Base-by-base conservation (phyloP, 1,140 invertebrate genomes). In the Drosophila bocqueti region DNA sequence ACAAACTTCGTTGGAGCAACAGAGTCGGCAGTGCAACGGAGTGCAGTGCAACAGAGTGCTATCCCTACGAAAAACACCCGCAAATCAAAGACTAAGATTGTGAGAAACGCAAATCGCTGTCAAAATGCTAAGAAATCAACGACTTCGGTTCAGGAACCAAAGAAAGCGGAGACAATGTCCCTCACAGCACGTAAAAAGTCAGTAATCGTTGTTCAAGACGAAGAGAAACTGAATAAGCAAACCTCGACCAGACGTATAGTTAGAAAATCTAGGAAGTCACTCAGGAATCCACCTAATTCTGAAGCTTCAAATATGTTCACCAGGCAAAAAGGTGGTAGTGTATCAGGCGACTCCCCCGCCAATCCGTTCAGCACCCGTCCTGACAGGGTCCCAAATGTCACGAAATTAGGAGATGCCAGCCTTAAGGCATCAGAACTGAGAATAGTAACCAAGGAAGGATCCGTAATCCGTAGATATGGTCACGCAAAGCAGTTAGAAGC, bases 1-100 rank as follows among this genome's bases (percentile, higher is more conserved):
- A 10, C 15, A 43, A 18, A 2, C 31, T 7, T 43, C 68, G 5
- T 42, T 66, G 6, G 50, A 80, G 4, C 49, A 18, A 1, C 47
- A 49, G 15, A 34, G 49, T 40, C n/a, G n/a, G 18, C 29, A 18
- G 31, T 9, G 7, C 31, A 31, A 31, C 31, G 2, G 15, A 34
- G 49, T 40, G 18, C 29, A 18, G 31, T 9, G 7, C 31, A 31
- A 31, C 31, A 8, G 8, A 31, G 31, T 31, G 2, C 31, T 1
- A 31, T 9, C 31, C 9, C 31, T 9, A 9, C 31, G 9, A 40
- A 36, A 10, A 55, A 24, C 24, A 6, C 2, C 2, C 29, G 1
- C 1, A 54, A 62, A 11, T 10, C 36, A n/a, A 40, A 26, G 9
- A 57, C 21, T 1, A 57, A 16, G 16, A n/a, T 15, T 24, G 18